Evolutionary conservation across 92 coral and sea anemone genomes (phyloP).

Genomic region (Micromussa lordhowensis): DNA sequence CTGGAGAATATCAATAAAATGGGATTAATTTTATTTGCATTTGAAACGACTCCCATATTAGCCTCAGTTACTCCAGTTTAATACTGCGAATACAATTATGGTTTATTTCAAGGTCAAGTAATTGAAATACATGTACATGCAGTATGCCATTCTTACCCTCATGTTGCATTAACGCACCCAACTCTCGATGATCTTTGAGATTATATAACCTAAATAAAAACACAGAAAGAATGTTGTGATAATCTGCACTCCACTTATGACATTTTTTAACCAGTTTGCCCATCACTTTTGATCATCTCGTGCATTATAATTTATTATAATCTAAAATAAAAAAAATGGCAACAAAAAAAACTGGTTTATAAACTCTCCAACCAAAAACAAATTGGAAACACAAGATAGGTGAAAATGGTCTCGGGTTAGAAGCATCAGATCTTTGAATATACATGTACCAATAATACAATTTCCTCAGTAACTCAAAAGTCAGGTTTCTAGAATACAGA

Average conservation of each 20-base stretch:
- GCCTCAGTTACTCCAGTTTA: too few relatives aligned
- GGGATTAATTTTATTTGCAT: too few relatives aligned
- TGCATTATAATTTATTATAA: background rate
- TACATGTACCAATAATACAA: background rate
- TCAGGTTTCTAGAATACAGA: too few relatives aligned
- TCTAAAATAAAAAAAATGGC: background rate
- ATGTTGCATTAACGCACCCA: slow-evolving; percentile 91
- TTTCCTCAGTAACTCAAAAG: background rate
- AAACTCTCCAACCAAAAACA: background rate
- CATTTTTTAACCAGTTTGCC: too few relatives aligned
- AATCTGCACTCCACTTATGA: background rate
- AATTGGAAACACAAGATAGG: too few relatives aligned
- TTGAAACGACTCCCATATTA: too few relatives aligned
- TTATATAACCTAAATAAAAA: slow-evolving; percentile 75
- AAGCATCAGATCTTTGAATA: background rate
- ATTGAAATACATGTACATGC: too few relatives aligned
- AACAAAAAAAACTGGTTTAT: background rate
- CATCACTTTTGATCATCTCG: background rate
- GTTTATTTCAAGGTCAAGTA: too few relatives aligned
- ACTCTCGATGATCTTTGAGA: slow-evolving; percentile 84
- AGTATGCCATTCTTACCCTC: slow-evolving; percentile 60
- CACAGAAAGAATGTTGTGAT: background rate
- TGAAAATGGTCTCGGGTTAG: too few relatives aligned
- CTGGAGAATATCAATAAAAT: too few relatives aligned
- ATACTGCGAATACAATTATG: too few relatives aligned